These are phyloP conservation scores for Brenthis hecate DNA, from an alignment of 2,888 invertebrate species.

Conservation along the genomic window DNA sequence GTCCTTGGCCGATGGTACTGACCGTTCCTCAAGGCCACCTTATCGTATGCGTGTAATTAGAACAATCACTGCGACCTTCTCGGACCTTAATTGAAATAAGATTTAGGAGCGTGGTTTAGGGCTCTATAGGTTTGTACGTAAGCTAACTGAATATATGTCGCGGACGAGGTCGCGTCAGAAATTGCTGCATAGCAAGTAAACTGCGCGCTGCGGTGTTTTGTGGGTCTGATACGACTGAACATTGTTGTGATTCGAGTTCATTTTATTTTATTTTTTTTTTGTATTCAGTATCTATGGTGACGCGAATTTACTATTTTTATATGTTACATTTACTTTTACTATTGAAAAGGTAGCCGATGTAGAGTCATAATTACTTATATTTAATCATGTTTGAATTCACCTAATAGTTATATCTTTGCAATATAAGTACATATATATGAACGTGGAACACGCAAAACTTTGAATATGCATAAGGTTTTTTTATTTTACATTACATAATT, in stretches of 20 bases:
- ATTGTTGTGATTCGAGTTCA: conserved; percentile 26
- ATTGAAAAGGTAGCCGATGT: too few species aligned
- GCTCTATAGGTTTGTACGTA: conserved; percentile 52
- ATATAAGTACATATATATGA: not conserved
- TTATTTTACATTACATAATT: conserved; percentile 21
- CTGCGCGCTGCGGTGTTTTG: conserved; percentile 77
- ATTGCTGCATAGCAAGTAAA: conserved; percentile 77
- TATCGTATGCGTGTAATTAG: conserved; percentile 70
- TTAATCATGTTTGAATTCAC: not conserved
- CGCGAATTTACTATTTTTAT: not conserved
- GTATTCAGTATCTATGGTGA: conserved; percentile 15
- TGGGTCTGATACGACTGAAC: conserved; percentile 61
- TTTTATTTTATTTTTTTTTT: conserved; percentile 25
- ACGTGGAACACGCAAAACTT: conserved; percentile 20
- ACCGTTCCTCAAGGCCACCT: conserved; percentile 69
- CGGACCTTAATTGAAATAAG: conserved; percentile 10
- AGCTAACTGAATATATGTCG: conserved; percentile 51
- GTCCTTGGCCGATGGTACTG: conserved; percentile 73
- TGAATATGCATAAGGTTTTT: conserved; percentile 28
- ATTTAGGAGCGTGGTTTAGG: conserved; percentile 48
- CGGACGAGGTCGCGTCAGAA: conserved; percentile 72
- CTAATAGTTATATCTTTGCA: not conserved
- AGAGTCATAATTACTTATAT: too few species aligned
- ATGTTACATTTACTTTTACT: not conserved
- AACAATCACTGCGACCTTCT: conserved; percentile 35